Percentiles rank a stretch among this genome's conserved stretches.
phyloP scores from a whole-genome alignment of 2,113 vertebrate species.

The Apistogramma diplotaenia region DNA sequence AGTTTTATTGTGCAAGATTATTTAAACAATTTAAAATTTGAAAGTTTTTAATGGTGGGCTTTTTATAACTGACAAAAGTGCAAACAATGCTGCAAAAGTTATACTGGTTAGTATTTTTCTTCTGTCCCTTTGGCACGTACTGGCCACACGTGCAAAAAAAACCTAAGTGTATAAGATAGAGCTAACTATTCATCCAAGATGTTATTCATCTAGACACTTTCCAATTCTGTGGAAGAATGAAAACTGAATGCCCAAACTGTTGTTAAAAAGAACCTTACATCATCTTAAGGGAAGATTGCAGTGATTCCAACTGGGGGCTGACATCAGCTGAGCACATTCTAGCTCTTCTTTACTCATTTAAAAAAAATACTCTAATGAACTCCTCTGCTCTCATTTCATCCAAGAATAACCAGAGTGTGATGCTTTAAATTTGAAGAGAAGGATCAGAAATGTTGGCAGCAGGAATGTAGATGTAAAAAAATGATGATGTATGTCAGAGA shows the following conservation, averaged over 20 bases:
- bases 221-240: background rate
- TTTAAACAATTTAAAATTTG: background rate
- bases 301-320: constrained; percentile 33
- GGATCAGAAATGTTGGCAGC: background rate
- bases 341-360: constrained; percentile 15
- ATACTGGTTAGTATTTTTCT: background rate
- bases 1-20: background rate
- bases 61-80: background rate
- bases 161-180: background rate
- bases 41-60: background rate
- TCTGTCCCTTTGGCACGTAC: background rate
- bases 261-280: constrained; percentile 34
- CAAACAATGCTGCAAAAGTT: background rate
- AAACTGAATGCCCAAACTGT: constrained; percentile 19
- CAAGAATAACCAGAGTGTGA: constrained; percentile 30
- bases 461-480: constrained; percentile 39
- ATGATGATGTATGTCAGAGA: constrained; percentile 21
- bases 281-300: constrained; percentile 46
- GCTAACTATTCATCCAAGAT: background rate
- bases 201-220: background rate
- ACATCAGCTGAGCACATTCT: constrained; percentile 47
- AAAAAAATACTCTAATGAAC: constrained; percentile 42
- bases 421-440: constrained; percentile 35
- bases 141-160: background rate
- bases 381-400: constrained; percentile 29